These are phyloP conservation scores for Potamilus streckersoni DNA, from an alignment of 1,140 invertebrate genomes.

Conservation along the genomic window DNA sequence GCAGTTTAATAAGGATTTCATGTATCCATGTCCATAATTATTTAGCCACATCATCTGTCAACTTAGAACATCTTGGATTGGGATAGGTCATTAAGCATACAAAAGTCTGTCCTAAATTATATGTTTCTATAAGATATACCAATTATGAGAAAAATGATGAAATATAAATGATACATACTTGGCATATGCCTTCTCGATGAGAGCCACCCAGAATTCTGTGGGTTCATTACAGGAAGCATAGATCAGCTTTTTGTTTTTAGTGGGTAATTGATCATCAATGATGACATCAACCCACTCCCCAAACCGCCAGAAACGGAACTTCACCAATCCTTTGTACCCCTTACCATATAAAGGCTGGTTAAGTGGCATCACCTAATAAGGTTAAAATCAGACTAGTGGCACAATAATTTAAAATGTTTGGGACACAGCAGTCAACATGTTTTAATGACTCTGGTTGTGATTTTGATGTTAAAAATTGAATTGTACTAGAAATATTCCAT, in stretches of 20 bases:
- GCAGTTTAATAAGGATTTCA: too few species aligned
- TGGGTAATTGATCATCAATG: slow-evolving; percentile 80
- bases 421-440: neutral
- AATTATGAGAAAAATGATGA: too few species aligned
- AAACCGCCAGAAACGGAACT: slow-evolving; percentile 82
- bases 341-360: slow-evolving; percentile 48
- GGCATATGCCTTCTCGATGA: slow-evolving; percentile 90
- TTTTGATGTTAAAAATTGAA: neutral
- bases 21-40: too few species aligned
- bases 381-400: slow-evolving; percentile 67
- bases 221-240: slow-evolving; percentile 55
- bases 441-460: neutral
- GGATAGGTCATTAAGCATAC: too few species aligned
- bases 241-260: slow-evolving; percentile 50
- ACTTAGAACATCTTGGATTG: too few species aligned
- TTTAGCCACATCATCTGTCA: too few species aligned
- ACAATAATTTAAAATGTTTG: neutral
- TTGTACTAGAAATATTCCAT: neutral
- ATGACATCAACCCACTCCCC: slow-evolving; percentile 81
- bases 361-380: slow-evolving; percentile 32
- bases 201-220: slow-evolving; percentile 92
- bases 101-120: too few species aligned
- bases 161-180: slow-evolving; percentile 39
- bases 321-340: slow-evolving; percentile 65
- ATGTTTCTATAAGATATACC: too few species aligned